These are phyloP conservation scores for Apotomis turbidana DNA, from an alignment of 2,888 invertebrate genomes.

Conservation along the genomic window DNA sequence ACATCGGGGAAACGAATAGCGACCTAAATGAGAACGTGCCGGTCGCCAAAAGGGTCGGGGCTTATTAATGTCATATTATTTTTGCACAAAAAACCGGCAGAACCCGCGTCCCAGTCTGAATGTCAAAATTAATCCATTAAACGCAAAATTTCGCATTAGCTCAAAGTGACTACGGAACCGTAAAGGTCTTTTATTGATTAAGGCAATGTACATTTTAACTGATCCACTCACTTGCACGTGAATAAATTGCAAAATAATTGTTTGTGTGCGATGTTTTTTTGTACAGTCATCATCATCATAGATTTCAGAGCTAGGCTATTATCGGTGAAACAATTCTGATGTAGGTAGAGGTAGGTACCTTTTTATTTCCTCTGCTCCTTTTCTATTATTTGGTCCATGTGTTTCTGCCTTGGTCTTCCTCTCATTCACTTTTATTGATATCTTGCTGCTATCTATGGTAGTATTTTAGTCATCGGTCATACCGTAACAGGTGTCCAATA, in stretches of 20 bases:
- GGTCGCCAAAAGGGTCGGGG: conserved; percentile 64
- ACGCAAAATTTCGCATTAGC: conserved; percentile 55
- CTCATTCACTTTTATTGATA: too few species aligned
- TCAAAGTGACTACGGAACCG: conserved; percentile 42
- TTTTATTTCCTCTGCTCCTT: too few species aligned
- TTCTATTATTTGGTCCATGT: too few species aligned
- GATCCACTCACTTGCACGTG: conserved; percentile 13
- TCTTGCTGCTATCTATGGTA: too few species aligned
- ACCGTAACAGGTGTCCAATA: too few species aligned
- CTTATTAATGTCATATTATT: conserved; percentile 75
- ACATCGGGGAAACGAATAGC: conserved; percentile 50
- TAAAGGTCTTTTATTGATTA: conserved; percentile 36
- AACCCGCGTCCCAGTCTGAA: conserved; percentile 71
- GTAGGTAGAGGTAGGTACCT: too few species aligned
- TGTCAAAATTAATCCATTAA: conserved; percentile 69
- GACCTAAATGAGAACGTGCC: conserved; percentile 62
- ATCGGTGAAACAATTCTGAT: too few species aligned
- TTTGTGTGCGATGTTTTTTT: background rate
- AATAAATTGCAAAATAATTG: conserved; percentile 1
- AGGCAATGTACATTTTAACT: conserved; percentile 22
- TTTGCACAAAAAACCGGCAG: conserved; percentile 61
- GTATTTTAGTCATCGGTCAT: too few species aligned
- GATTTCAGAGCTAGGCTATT: too few species aligned
- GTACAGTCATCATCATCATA: background rate
- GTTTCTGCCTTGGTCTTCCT: too few species aligned